Evolutionary conservation across 2,797 vertebrate species (phyloP), one percentile per base, ranked within the genome.

Genomic region (Danio albolineatus): DNA sequence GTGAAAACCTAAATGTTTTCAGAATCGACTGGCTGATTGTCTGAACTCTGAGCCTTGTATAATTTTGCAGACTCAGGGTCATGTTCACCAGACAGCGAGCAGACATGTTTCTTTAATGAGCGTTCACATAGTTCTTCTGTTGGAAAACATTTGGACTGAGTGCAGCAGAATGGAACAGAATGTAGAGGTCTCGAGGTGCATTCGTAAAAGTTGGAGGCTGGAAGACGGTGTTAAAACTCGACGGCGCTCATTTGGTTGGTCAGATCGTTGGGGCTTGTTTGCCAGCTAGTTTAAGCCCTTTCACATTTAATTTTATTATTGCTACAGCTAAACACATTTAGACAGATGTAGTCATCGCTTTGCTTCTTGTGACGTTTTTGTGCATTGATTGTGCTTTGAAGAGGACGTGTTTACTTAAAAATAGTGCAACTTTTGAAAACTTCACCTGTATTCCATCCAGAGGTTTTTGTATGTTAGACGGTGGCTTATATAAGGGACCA

Each of bases 101-200:
- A 69, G 46, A 51, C 21, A 51, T 51, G 14, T 69, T 51, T 69
- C 28, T 28, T 51, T 69, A 51, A 51, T 38, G 46, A 51, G 46
- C 9, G 21, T 69, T 69, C 8, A 49, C 46, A 38, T 51, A 51
- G 14, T 69, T 69, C 9, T 69, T 17, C 16, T 17, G 16, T 51
- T 39, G 51, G 16, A 53, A 51, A 51, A 12, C 48, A 51, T 69
- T 51, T 69, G 46, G 16, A 38, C 48, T 17, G 9, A 17, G 21
- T n/a, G 28, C 2, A n/a, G 14, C 14, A n/a, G 21, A 67, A 67
- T 67, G 21, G 44, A 67, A 49, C 21, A 49, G 44, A 49, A 67
- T 38, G 14, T 21, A n/a, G 46, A 49, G 9, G 21, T 67, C 46
- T 69, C 14, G 2, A 38, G 46, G 12, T 36, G 14, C 46, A 38